Evolutionary conservation across 2,888 invertebrate species (phyloP).

Genomic region (Pandemis cinnamomeana): DNA sequence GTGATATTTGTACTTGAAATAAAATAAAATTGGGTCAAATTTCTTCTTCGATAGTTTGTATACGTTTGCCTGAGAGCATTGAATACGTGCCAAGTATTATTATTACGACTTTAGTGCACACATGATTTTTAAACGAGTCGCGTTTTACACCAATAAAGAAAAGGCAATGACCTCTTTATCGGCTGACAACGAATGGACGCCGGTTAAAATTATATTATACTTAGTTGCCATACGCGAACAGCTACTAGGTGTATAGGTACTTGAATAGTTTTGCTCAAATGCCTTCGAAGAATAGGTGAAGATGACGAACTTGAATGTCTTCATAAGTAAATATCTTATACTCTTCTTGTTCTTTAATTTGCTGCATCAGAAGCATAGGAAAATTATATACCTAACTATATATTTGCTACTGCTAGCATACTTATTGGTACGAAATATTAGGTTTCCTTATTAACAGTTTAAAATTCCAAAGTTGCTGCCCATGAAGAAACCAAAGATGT

Average conservation of each 20-base stretch:
- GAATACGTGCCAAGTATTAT: slow-evolving; percentile 67
- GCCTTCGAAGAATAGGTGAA: not conserved
- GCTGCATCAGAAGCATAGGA: not conserved
- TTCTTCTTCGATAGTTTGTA: slow-evolving; percentile 56
- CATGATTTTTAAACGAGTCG: slow-evolving; percentile 56
- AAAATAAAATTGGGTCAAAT: slow-evolving; percentile 58
- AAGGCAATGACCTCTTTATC: slow-evolving; percentile 49
- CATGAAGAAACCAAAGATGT: no score
- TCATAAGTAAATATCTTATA: not conserved
- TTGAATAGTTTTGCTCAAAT: not conserved
- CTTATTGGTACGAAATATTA: not conserved
- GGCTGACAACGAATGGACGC: slow-evolving; percentile 64
- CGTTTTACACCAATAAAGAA: slow-evolving; percentile 32
- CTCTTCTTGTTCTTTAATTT: not conserved
- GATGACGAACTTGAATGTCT: not conserved
- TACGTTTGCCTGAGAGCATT: slow-evolving; percentile 57
- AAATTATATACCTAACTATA: not conserved
- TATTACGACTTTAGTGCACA: slow-evolving; percentile 49
- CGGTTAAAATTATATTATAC: not conserved
- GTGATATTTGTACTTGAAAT: slow-evolving; percentile 10
- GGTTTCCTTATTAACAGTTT: not conserved
- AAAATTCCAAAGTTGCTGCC: not conserved
- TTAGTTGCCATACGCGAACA: not conserved
- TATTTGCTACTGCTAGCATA: not conserved
- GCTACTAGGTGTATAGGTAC: not conserved